Evolutionary conservation across 2,888 invertebrate genomes (phyloP), one percentile per base, ranked within the genome.

Genomic region (Acrobasis consociella): DNA sequence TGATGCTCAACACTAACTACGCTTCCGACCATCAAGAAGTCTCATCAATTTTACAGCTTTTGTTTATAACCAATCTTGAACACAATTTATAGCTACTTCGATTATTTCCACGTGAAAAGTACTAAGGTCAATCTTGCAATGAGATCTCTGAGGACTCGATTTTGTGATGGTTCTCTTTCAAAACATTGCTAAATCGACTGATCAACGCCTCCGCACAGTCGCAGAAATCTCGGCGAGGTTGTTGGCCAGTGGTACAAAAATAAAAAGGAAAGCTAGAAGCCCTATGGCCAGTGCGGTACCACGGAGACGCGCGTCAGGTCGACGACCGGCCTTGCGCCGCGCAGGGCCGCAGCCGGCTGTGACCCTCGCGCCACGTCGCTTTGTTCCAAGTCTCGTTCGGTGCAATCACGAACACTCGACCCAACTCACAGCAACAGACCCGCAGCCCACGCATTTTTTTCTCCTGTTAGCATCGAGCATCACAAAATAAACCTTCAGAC

Each of bases 271-370:
- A 81, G 74, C 74, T 78, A 72, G 72, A 76, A 81, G 77, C 76
- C 72, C 68, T 75, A 74, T 74, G 74, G 73, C 75, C 76, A 74
- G 82, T 82, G 81, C 81, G 69, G 76, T 81, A 80, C 76, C 70
- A 74, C 67, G 69, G 76, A 69, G 75, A 72, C 71, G 79, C 77
- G 78, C 78, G 84, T 75, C 84, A 83, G 91, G 89, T 91, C 90
- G 86, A 73, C 86, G 91, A 88, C 91, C 91, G 91, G 86, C 91
- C 91, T 92, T 92, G 91, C 90, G 83, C 84, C 73, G 83, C 84
- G 83, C 85, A 82, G 82, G 83, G 86, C 87, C 86, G 81, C 72
- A 78, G 80, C 62, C 59, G 74, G 73, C 73, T 75, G 71, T 86
- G 86, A 87, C 88, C 88, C 89, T 82, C 74, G 85, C 83, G 46